Percentiles rank a stretch among this genome's conserved stretches.
These are phyloP conservation scores for Conopomorpha cramerella DNA, from an alignment of 1,140 invertebrate genomes.

Conservation along the genomic window DNA sequence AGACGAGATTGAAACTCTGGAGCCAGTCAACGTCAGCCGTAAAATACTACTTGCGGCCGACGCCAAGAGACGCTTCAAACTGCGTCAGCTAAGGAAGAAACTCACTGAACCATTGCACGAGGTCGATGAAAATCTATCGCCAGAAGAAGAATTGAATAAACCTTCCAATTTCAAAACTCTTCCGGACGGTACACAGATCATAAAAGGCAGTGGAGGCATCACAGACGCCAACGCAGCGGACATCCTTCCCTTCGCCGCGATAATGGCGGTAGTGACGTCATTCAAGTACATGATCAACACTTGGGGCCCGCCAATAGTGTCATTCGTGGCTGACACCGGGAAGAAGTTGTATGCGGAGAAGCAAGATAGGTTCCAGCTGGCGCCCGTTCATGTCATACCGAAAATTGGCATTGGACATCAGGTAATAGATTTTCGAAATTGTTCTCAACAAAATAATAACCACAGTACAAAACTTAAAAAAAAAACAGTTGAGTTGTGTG, in stretches of 20 bases:
- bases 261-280: constrained; percentile 60
- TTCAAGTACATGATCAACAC: constrained; percentile 56
- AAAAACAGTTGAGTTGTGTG: no score
- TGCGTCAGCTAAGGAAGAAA: constrained; percentile 31
- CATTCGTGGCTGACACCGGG: constrained; percentile 53
- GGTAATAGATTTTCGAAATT: no score
- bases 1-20: constrained; percentile 35
- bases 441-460: no score
- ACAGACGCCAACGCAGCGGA: constrained; percentile 26
- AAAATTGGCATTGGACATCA: constrained; percentile 51
- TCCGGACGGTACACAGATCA: constrained; percentile 55
- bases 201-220: constrained; percentile 41
- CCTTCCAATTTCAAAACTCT: constrained; percentile 55
- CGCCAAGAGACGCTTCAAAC: constrained; percentile 26
- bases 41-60: constrained; percentile 38
- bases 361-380: constrained; percentile 32
- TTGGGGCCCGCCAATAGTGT: constrained; percentile 52
- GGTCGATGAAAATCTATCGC: constrained; percentile 16
- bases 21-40: constrained; percentile 28
- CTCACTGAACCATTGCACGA: constrained; percentile 28
- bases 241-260: constrained; percentile 53
- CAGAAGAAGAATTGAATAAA: constrained; percentile 47
- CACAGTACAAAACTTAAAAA: no score
- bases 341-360: constrained; percentile 47
- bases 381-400: constrained; percentile 40